A percentile compares a stretch with the other conserved stretches of the same genome.
phyloP scores from a whole-genome alignment of 2,113 vertebrate genomes.

The Syngnathus floridae region DNA sequence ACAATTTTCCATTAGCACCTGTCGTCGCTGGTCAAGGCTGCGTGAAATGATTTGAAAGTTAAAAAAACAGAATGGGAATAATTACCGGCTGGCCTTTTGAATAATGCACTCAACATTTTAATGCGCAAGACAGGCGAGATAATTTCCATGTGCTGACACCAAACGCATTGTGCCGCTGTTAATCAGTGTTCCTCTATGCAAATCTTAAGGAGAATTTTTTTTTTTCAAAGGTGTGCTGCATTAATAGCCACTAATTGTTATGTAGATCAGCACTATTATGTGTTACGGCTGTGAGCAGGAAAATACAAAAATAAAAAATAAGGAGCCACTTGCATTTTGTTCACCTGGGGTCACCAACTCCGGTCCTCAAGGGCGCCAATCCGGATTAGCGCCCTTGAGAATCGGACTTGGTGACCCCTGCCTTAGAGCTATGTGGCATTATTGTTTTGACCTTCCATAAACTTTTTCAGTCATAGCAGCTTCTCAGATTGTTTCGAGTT shows the following conservation, averaged over 20 bases:
- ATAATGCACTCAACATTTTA: slow-evolving; percentile 11
- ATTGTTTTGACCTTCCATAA: background rate
- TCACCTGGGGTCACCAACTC: too few relatives aligned
- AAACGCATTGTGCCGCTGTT: background rate
- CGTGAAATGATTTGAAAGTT: background rate
- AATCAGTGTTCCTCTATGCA: slow-evolving; percentile 2
- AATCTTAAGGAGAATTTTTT: background rate
- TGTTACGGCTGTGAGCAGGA: background rate
- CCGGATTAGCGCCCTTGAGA: too few relatives aligned
- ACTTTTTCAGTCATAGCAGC: too few relatives aligned
- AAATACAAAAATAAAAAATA: background rate
- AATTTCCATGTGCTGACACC: background rate
- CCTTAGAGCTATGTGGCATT: background rate
- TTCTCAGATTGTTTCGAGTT: too few relatives aligned
- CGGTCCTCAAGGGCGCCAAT: too few relatives aligned
- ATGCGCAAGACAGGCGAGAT: background rate
- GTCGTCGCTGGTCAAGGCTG: background rate
- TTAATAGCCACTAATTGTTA: slow-evolving; percentile 4
- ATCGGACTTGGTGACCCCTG: too few relatives aligned
- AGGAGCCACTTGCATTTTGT: too few relatives aligned
- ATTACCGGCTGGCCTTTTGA: slow-evolving; percentile 5
- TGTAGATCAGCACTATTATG: background rate
- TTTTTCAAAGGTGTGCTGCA: background rate
- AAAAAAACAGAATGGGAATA: slow-evolving; percentile 8
- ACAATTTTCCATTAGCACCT: background rate